phyloP scores from a whole-genome alignment of 2,113 vertebrate species.

The Puffinus mauretanicus region DNA sequence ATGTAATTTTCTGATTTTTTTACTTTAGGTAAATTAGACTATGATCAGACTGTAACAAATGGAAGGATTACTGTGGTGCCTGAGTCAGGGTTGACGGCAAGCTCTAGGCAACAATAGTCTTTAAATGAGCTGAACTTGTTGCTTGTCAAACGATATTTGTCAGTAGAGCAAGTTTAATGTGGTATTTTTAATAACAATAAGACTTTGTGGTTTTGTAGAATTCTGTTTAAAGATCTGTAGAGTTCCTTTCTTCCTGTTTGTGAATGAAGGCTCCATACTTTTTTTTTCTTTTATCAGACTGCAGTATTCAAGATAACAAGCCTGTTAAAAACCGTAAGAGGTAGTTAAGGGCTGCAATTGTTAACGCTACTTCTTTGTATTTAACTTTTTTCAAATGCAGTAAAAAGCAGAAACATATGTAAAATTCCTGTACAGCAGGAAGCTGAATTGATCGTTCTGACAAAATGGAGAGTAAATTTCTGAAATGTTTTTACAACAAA shows the following conservation, averaged over 20 bases:
- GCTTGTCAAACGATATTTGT: neutral
- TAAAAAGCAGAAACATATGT: neutral
- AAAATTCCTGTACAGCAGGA: neutral
- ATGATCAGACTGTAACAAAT: neutral
- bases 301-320: neutral
- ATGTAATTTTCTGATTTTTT: neutral
- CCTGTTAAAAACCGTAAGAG: neutral
- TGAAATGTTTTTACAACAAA: neutral
- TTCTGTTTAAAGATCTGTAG: neutral
- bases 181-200: neutral
- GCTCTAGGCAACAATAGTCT: neutral
- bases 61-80: neutral
- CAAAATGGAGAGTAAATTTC: neutral
- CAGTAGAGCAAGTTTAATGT: neutral
- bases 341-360: neutral
- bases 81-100: neutral
- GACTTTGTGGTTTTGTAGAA: neutral
- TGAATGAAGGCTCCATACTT: neutral
- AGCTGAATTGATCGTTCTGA: neutral
- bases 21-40: neutral
- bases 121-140: slow-evolving; percentile 23
- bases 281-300: neutral
- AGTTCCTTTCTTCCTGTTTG: neutral
- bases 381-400: neutral
- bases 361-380: neutral